phyloP scores from a whole-genome alignment of 1,140 invertebrate genomes.

The Cyrtorhinus lividipennis region DNA sequence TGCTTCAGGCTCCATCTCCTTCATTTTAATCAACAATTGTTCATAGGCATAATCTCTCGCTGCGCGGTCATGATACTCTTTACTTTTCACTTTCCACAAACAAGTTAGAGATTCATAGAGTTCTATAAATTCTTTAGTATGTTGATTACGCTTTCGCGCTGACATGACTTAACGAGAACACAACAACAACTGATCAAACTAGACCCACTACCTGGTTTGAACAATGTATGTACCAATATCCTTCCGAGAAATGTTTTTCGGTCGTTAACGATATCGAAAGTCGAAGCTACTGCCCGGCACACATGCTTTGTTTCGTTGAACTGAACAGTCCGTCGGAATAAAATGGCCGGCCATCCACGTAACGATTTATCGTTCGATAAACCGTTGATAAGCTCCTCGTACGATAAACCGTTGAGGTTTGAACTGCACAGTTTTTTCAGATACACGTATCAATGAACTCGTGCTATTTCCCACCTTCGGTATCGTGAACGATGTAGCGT shows the following conservation, averaged over 20 bases:
- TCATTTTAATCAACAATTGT: slow-evolving; percentile 25
- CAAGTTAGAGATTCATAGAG: slow-evolving; percentile 26
- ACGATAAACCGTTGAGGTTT: too few relatives aligned
- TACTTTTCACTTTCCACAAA: slow-evolving; percentile 27
- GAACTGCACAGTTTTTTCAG: too few relatives aligned
- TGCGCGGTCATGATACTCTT: slow-evolving; percentile 27
- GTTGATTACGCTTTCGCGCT: slow-evolving; percentile 12
- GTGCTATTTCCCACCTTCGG: too few relatives aligned
- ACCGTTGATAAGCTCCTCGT: too few relatives aligned
- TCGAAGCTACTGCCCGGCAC: neutral
- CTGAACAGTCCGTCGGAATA: neutral
- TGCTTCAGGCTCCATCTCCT: slow-evolving; percentile 25
- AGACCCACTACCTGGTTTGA: neutral
- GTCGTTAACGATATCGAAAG: neutral
- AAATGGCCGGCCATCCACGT: too few relatives aligned
- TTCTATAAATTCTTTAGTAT: slow-evolving; percentile 24
- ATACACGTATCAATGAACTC: too few relatives aligned
- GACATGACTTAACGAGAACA: slow-evolving; percentile 2
- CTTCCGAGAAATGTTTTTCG: neutral
- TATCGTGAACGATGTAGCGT: too few relatives aligned
- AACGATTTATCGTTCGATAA: too few relatives aligned
- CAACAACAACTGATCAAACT: neutral
- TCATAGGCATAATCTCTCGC: slow-evolving; percentile 27
- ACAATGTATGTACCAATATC: neutral
- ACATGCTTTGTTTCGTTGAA: neutral